Percentiles rank a stretch among this genome's conserved stretches.
Conservation (phyloP, 2,797 vertebrate genomes). For the Danio kyathit region DNA sequence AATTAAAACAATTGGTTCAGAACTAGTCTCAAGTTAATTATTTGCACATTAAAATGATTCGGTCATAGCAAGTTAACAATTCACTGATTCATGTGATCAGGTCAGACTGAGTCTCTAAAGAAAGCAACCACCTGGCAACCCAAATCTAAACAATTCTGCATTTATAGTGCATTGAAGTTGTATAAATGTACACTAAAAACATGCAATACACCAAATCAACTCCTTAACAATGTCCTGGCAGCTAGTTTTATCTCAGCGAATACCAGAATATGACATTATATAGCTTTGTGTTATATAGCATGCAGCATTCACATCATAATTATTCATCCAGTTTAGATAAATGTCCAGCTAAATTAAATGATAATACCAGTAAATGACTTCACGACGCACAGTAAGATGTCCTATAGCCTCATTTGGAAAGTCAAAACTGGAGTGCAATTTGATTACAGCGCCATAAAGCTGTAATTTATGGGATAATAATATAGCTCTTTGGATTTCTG, state of each 20-base stretch:
- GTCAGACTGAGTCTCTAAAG: too few species aligned
- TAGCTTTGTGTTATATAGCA: conserved; percentile 25
- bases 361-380: conserved; percentile 39
- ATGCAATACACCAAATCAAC: neutral
- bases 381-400: neutral
- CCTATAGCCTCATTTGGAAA: conserved; percentile 38
- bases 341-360: conserved; percentile 37
- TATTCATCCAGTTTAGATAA: conserved; percentile 12
- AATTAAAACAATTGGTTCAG: too few species aligned
- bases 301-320: conserved; percentile 10
- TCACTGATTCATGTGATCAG: too few species aligned
- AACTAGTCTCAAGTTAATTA: too few species aligned
- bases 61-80: too few species aligned
- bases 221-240: neutral
- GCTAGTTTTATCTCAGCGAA: neutral
- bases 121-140: too few species aligned
- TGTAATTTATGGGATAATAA: conserved; percentile 33
- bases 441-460: conserved; percentile 14
- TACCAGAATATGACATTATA: too few species aligned
- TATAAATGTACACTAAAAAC: too few species aligned
- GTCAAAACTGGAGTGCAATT: conserved; percentile 11
- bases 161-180: too few species aligned
- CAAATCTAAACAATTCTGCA: too few species aligned
- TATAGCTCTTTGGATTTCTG: conserved; percentile 27
- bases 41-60: too few species aligned